Evolutionary conservation across 2,113 vertebrate species (phyloP).

Genomic region (Chaenogobius annularis): DNA sequence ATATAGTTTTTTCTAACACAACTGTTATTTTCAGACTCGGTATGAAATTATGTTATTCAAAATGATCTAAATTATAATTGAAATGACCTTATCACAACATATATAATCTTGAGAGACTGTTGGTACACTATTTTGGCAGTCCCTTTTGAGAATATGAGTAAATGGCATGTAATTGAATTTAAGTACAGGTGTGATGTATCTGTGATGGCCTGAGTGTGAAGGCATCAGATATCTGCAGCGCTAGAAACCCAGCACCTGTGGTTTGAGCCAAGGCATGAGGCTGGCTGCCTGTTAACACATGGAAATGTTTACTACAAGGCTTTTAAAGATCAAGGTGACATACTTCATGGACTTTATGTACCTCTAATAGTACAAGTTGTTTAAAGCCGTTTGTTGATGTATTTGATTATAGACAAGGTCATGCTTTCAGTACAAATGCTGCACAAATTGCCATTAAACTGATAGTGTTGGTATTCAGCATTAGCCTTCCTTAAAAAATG

Average conservation of each 20-base stretch:
- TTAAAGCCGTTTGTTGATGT: neutral
- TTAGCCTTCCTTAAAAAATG: too few relatives aligned
- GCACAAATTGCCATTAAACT: neutral
- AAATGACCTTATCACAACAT: neutral
- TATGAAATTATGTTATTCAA: too few relatives aligned
- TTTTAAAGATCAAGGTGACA: neutral
- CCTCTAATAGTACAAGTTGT: neutral
- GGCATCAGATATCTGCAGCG: neutral
- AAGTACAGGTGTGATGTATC: conserved; percentile 1
- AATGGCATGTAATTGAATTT: neutral
- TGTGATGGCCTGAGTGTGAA: neutral
- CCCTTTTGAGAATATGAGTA: neutral
- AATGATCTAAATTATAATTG: too few relatives aligned
- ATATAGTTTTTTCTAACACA: too few relatives aligned
- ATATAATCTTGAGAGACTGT: neutral
- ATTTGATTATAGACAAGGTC: neutral
- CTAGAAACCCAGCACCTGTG: neutral
- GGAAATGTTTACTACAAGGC: neutral
- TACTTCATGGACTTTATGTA: neutral
- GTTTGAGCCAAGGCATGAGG: neutral
- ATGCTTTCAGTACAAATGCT: neutral
- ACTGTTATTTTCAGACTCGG: too few relatives aligned
- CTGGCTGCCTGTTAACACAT: neutral
- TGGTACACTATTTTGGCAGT: neutral
- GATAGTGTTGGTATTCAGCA: too few relatives aligned